Conservation (phyloP, 2,888 invertebrate genomes). For the Diaperis boleti region DNA sequence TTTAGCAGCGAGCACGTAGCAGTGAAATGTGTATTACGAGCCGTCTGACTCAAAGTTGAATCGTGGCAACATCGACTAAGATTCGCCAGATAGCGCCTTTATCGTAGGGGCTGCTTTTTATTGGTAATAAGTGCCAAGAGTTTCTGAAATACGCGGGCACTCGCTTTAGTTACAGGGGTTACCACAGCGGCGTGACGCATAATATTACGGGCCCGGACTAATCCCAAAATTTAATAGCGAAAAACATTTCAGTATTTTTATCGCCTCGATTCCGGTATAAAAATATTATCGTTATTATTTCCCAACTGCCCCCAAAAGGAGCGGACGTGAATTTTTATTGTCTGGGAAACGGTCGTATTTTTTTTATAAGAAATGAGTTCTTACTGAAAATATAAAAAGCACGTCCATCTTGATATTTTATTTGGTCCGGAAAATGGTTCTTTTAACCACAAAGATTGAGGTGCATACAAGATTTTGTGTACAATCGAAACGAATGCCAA, state of each 20-base stretch:
- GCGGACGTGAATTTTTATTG: conserved; percentile 20
- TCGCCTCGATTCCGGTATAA: conserved; percentile 5
- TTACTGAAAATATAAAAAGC: conserved; percentile 12
- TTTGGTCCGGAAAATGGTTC: conserved; percentile 1
- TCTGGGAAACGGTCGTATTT: conserved; percentile 19
- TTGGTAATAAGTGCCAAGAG: conserved; percentile 56
- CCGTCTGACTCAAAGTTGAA: conserved; percentile 46
- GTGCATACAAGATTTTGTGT: too few relatives aligned
- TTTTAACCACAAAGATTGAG: too few relatives aligned
- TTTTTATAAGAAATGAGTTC: conserved; percentile 20
- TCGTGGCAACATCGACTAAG: conserved; percentile 34
- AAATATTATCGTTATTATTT: conserved; percentile 31
- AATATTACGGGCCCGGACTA: conserved; percentile 15
- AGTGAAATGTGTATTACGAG: conserved; percentile 51
- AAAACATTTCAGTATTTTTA: conserved; percentile 29
- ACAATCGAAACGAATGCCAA: too few relatives aligned
- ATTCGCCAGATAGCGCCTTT: conserved; percentile 48
- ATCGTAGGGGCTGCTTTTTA: conserved; percentile 51
- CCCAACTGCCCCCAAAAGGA: conserved; percentile 12
- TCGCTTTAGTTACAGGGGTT: conserved; percentile 37
- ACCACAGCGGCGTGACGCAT: conserved; percentile 32
- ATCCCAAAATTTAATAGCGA: conserved; percentile 28
- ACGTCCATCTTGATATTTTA: conserved; percentile 1
- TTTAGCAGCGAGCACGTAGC: conserved; percentile 46
- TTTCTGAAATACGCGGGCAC: conserved; percentile 52